Evolutionary conservation across 2,888 invertebrate species (phyloP).

Genomic region (Drosophila setosimentum): DNA sequence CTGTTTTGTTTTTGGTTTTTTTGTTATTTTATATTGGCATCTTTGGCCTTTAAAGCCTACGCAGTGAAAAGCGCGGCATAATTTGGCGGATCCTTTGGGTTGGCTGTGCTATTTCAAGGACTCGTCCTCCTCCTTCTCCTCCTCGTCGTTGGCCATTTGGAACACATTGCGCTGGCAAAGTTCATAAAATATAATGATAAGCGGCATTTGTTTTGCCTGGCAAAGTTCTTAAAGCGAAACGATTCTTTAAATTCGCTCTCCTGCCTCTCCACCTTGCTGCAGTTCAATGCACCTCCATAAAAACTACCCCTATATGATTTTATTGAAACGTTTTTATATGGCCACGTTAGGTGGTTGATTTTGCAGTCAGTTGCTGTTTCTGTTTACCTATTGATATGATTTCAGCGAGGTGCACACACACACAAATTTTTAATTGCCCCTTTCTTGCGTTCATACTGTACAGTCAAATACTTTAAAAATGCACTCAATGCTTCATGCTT

Average conservation of each 20-base stretch:
- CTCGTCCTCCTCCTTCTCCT: neutral
- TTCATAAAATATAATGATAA: conserved; percentile 78
- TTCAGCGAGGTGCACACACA: conserved; percentile 12
- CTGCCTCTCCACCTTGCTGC: conserved; percentile 1
- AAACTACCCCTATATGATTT: conserved; percentile 4
- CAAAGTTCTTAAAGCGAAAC: conserved; percentile 7
- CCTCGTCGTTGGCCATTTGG: conserved; percentile 43
- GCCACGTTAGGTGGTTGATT: conserved; percentile 29
- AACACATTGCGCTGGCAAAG: conserved; percentile 60
- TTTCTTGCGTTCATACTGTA: conserved; percentile 16
- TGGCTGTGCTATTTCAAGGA: conserved; percentile 19
- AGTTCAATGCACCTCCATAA: conserved; percentile 48
- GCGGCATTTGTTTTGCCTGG: conserved; percentile 63
- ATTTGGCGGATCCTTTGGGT: conserved; percentile 33
- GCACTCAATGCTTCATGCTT: conserved; percentile 50
- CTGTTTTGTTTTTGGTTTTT: neutral
- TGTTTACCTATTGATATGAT: conserved; percentile 51
- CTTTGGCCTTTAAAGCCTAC: conserved; percentile 59
- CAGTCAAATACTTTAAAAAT: conserved; percentile 44
- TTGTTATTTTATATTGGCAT: conserved; percentile 20
- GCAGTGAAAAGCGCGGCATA: conserved; percentile 56
- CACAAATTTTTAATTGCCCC: conserved; percentile 58
- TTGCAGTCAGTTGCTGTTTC: neutral
- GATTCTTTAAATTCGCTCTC: conserved; percentile 15
- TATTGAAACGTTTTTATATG: conserved; percentile 14